Base-by-base conservation (phyloP, 2,888 invertebrate species). In the Lasioglossum malachurum region DNA sequence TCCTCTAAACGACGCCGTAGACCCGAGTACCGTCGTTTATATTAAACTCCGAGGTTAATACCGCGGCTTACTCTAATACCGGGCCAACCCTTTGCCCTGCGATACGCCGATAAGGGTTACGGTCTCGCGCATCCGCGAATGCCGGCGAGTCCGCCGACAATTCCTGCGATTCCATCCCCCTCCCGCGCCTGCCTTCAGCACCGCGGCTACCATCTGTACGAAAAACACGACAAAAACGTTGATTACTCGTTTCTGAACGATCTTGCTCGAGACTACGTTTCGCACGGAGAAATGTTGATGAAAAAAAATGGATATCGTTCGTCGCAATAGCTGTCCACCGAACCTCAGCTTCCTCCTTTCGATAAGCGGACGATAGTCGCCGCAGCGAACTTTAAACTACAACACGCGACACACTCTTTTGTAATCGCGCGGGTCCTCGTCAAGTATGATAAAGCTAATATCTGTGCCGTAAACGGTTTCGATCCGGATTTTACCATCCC, bases 11-110 rank as follows among this genome's bases (percentile, higher is more conserved):
- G 78, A 75, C 78, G 78, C 84, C 78, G 64, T 71, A 60, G 78
- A 75, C 78, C 84, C 75, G 44, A 82, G 89, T 67, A 87, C 78
- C 88, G 90, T 92, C 94, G 94, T 94, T 94, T 94, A 94, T 94
- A 94, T 94, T 94, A 94, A 94, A 94, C 94, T 94, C 91, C 81
- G 92, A 92, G 94, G 94, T 94, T 94, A 94, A 94, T 94, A 92
- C 94, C 93, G 90, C 83, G 93, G 92, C 93, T 94, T 92, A 94
- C 94, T 93, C 92, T 94, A 94, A 94, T 94, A 93, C 94, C 92
- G 90, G 91, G 90, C 92, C 94, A 94, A 94, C 94, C 94, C 93
- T 94, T 91, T 94, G 94, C 93, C 93, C 94, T 93, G 94, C 91
- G 94, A 94, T 94, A 94, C 89, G 92, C 86, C 89, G 94, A 94